phyloP scores from a whole-genome alignment of 2,113 vertebrate genomes.

The Tapirus terrestris region DNA sequence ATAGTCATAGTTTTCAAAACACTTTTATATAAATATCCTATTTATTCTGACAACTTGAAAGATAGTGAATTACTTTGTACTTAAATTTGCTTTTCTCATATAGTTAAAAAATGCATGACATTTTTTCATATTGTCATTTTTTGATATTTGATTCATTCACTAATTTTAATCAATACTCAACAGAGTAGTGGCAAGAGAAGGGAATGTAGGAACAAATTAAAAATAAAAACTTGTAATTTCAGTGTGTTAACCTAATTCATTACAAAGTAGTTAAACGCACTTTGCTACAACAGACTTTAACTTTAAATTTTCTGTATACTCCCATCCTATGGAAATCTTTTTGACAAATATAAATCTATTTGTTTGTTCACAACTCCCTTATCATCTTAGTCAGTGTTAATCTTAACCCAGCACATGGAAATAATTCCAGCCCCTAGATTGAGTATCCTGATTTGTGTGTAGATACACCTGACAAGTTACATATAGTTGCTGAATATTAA shows the following conservation, averaged over 20 bases:
- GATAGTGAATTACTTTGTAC: neutral
- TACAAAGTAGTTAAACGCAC: neutral
- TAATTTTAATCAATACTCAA: conserved; percentile 14
- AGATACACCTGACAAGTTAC: neutral
- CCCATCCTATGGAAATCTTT: neutral
- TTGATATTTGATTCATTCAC: neutral
- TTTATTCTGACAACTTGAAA: neutral
- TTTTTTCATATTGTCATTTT: neutral
- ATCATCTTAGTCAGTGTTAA: neutral
- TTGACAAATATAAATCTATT: neutral
- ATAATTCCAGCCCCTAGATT: neutral
- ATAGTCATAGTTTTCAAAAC: neutral
- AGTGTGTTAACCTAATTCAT: neutral
- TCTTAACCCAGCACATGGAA: neutral
- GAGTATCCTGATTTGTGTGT: neutral
- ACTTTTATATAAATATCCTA: neutral
- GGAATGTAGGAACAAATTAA: neutral
- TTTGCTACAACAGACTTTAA: neutral
- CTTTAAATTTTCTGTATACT: neutral
- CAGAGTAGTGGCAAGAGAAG: neutral
- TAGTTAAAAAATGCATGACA: neutral
- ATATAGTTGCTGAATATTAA: neutral
- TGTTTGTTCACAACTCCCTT: neutral
- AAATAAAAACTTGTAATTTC: neutral
- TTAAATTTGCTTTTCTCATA: neutral